These are phyloP conservation scores for Cotesia glomerata DNA, from an alignment of 1,140 invertebrate species.

Conservation along the genomic window DNA sequence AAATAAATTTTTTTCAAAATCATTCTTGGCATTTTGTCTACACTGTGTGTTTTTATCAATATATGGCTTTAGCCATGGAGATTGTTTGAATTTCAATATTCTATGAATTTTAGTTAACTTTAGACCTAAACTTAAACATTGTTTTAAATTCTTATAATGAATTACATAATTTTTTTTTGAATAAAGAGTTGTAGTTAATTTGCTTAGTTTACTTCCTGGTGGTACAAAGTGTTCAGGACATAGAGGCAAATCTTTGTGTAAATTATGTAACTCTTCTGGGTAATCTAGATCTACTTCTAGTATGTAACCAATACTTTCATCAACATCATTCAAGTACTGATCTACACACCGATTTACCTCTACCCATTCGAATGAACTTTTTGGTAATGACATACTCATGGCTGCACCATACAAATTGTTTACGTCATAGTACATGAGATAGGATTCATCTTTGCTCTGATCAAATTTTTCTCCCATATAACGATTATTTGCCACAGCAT, in stretches of 20 bases:
- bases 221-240: neutral
- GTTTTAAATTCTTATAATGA: neutral
- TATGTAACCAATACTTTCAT: neutral
- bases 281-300: conserved; percentile 30
- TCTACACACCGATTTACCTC: conserved; percentile 31
- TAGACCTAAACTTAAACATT: neutral
- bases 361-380: conserved; percentile 40
- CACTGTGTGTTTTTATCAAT: conserved; percentile 52
- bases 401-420: no score
- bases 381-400: no score
- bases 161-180: neutral
- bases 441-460: no score
- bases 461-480: conserved; percentile 36
- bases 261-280: conserved; percentile 52
- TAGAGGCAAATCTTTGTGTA: neutral
- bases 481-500: conserved; percentile 47
- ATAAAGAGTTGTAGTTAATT: neutral
- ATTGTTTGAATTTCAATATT: neutral
- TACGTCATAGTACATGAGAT: no score
- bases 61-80: conserved; percentile 59
- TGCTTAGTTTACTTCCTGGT: neutral
- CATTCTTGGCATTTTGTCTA: conserved; percentile 44
- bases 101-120: neutral
- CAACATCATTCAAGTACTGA: no score
- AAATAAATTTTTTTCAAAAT: conserved; percentile 64